phyloP scores from a whole-genome alignment of 2,113 vertebrate species.

The Rhizomys pruinosus region DNA sequence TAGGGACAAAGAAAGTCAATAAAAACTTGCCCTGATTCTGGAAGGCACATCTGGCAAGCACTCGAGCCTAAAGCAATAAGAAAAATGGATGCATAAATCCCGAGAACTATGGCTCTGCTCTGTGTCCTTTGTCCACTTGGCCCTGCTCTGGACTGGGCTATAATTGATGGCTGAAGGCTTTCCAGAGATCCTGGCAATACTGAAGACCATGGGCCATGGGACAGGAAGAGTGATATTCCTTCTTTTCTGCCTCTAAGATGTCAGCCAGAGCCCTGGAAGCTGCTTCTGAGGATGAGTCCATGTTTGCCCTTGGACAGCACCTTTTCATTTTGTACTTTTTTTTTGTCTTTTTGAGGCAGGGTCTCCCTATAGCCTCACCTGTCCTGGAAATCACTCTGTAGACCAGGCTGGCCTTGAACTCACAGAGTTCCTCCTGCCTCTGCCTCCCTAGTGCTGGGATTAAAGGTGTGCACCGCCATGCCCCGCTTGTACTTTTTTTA shows the following conservation, averaged over 20 bases:
- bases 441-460: too few species aligned
- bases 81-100: background rate
- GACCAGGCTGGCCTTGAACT: too few species aligned
- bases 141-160: background rate
- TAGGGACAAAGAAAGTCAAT: background rate
- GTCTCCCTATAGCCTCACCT: too few species aligned
- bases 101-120: background rate
- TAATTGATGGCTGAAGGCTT: constrained; percentile 17
- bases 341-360: background rate
- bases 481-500: too few species aligned
- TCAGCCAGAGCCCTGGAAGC: constrained; percentile 4
- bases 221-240: background rate
- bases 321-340: background rate
- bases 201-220: background rate
- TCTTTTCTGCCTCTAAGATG: background rate
- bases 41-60: constrained; percentile 18
- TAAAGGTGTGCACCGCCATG: too few species aligned
- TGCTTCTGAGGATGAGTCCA: background rate
- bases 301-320: background rate
- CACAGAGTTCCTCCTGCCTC: too few species aligned
- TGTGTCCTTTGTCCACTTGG: constrained; percentile 25
- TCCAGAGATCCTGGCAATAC: constrained; percentile 7
- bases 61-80: constrained; percentile 2
- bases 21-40: background rate
- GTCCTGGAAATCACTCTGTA: too few species aligned